Base-by-base conservation (phyloP, 2,797 vertebrate species). In the Lemur catta region DNA sequence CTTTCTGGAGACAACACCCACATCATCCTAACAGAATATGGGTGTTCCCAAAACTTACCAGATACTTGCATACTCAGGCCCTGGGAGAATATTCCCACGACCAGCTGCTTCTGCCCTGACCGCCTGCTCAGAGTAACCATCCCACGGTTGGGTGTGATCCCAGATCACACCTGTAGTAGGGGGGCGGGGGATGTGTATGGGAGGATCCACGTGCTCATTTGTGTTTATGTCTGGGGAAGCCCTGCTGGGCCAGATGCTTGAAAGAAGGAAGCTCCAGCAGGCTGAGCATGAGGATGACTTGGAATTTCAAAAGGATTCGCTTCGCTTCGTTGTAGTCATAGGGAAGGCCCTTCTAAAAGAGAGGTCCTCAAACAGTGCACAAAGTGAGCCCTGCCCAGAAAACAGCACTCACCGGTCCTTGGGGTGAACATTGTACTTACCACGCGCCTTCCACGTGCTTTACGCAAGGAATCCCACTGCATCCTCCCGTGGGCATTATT, bases 1-100 rank as follows among this genome's bases (percentile, higher is more conserved):
- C 84, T 78, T 96, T 48, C 55, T 30, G 43, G 59, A 93, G 86
- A 69, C 89, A 84, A 69, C 86, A 71, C 97, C 89, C 94, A 82
- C 55, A 26, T 33, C 52, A 20, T 26, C 65, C 89, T 72, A 30
- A 24, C n/a, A 61, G 79, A 79, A 78, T 1, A 26, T 20, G 67
- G 69, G 84, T 85, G 28, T 91, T 89, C 75, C 84, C 65, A 24
- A 80, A 88, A 59, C 63, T 38, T 4, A 3, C 17, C 84, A 41
- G n/a, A 92, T 38, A 28, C 61, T 74, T 76, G 2, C 2, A 57
- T 52, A 30, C 41, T 69, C 65, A 50, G 59, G 41, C 35, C 41
- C 52, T 28, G 0, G 2, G 18, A 84, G 63, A 41, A 26, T 0
- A 1, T 75, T 74, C 74, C 80, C 85, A 1, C 24, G 3, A 50